Percentiles rank a stretch among this genome's conserved stretches.
Evolutionary conservation across 2,888 invertebrate species (phyloP).

Genomic region (Phania funesta): DNA sequence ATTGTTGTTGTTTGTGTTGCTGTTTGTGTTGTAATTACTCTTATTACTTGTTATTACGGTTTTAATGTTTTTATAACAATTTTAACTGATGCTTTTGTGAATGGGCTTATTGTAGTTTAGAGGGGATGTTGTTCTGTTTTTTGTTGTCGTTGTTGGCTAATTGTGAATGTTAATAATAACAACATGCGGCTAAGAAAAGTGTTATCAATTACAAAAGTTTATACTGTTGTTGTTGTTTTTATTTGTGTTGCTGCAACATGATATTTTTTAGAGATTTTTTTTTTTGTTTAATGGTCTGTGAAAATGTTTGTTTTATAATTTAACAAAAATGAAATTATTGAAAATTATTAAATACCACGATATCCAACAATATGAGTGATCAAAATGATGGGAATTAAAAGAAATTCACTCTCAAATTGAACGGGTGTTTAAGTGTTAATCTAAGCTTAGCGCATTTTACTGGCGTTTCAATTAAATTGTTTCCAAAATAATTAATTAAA

Average conservation of each 20-base stretch:
- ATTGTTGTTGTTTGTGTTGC: slow-evolving; percentile 5
- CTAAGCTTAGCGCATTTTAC: too few species aligned
- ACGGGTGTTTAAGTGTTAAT: too few species aligned
- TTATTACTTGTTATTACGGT: slow-evolving; percentile 16
- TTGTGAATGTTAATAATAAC: slow-evolving; percentile 34
- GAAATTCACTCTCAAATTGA: too few species aligned
- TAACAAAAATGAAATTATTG: not conserved
- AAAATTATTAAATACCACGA: too few species aligned
- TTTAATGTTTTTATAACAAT: slow-evolving; percentile 5
- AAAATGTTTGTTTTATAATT: not conserved
- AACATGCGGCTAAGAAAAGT: slow-evolving; percentile 3
- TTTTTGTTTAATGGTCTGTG: slow-evolving; percentile 1
- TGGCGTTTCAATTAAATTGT: too few species aligned
- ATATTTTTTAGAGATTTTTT: slow-evolving; percentile 1
- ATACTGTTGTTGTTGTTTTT: not conserved
- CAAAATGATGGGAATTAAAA: too few species aligned
- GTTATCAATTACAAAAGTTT: slow-evolving; percentile 9
- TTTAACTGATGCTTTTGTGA: slow-evolving; percentile 4
- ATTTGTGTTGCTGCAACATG: not conserved
- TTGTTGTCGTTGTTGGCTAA: slow-evolving; percentile 9
- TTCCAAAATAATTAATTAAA: too few species aligned
- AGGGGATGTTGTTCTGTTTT: not conserved
- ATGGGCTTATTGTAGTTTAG: slow-evolving; percentile 12
- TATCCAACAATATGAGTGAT: too few species aligned
- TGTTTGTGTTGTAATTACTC: slow-evolving; percentile 26